Conservation (phyloP, 2,113 vertebrate genomes). For the Labeo rohita region DNA sequence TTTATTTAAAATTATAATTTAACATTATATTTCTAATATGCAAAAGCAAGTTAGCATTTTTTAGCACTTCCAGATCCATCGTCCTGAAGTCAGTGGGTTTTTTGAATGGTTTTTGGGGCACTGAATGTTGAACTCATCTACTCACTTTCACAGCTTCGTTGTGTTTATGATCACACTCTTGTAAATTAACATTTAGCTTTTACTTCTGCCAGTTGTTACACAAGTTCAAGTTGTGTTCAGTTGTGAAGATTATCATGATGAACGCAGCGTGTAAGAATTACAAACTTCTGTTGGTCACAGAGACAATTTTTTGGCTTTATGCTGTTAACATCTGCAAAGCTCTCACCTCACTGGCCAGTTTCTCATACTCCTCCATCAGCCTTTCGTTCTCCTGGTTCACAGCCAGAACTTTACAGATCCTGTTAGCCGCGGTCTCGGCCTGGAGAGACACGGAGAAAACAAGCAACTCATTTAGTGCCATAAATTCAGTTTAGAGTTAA, state of each 20-base stretch:
- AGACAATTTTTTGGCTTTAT: background rate
- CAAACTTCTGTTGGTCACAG: background rate
- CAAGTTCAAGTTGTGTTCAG: background rate
- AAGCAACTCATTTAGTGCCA: background rate
- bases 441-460: constrained; percentile 1
- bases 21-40: too few species aligned
- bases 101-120: too few species aligned
- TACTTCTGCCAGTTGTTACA: background rate
- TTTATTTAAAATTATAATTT: too few species aligned
- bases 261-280: background rate
- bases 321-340: background rate
- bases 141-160: background rate
- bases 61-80: background rate
- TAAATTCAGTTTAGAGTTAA: background rate
- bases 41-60: background rate
- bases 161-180: too few species aligned
- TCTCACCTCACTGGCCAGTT: constrained; percentile 60
- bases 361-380: constrained; percentile 64
- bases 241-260: background rate
- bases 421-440: constrained; percentile 60
- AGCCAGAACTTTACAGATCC: constrained; percentile 61
- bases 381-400: constrained; percentile 62
- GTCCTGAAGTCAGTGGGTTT: background rate
- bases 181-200: too few species aligned
- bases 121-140: background rate